Evolutionary conservation across 1,140 invertebrate species (phyloP), one percentile per base, ranked within the genome.

Genomic region (Odontomachus brunneus): DNA sequence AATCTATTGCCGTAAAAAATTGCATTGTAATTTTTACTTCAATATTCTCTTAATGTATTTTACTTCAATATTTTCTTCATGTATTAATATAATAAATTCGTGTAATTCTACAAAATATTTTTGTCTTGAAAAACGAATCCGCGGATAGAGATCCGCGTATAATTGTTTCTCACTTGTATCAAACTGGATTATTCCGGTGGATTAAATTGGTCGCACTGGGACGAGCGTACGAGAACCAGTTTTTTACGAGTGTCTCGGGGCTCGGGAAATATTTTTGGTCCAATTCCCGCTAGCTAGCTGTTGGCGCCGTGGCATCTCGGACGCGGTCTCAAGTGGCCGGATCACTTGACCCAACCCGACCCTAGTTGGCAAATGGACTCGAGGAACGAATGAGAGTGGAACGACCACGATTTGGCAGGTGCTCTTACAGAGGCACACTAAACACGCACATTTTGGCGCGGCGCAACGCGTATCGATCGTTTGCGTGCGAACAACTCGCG

Each of bases 331-430:
- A 86, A 89, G 88, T 89, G 87, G 69, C 73, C 76, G 80, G 86
- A 88, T 88, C 87, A 90, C 87, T 90, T 90, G 88, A 90, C 89
- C 88, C 66, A 78, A 63, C 82, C 84, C 85, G 80, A 85, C 85
- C 65, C 67, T 53, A 78, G 53, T 57, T 84, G 75, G 83, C 60
- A 63, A 76, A 19, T 33, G 55, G 55, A 82, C 22, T 15, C 22
- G 55, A 85, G 84, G 19, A 71, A 82, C 33, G 48, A 62, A 82
- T 53, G 57, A 73, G 67, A 83, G 66, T 71, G 24, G 69, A 83
- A 76, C 49, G 57, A 67, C 49, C 26, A 67, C 83, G 83, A 84
- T 84, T 86, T 84, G 84, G 84, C 84, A 84, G 69, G 84, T 80
- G 82, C 76, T 85, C 55, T 48, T 33, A 66, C 44, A 59, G 38